These are phyloP conservation scores for Mirza zaza DNA, from an alignment of 2,113 vertebrate genomes.

Conservation along the genomic window DNA sequence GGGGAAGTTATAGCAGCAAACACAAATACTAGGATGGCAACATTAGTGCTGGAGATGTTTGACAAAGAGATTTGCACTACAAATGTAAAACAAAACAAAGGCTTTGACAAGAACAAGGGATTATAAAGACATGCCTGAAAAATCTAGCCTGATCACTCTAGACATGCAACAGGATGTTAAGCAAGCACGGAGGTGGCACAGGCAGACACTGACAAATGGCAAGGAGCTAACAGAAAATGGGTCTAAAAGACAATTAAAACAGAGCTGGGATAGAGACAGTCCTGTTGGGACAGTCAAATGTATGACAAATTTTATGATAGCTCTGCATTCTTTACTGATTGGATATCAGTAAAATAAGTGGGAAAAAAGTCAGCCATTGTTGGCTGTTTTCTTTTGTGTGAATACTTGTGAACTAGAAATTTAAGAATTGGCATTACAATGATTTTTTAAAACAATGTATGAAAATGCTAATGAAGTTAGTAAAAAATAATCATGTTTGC, in stretches of 20 bases:
- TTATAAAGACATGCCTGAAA: slow-evolving; percentile 84
- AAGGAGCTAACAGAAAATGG: slow-evolving; percentile 61
- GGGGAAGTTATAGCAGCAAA: slow-evolving; percentile 85
- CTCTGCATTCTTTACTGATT: slow-evolving; percentile 72
- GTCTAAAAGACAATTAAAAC: slow-evolving; percentile 68
- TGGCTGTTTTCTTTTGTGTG: slow-evolving; percentile 77
- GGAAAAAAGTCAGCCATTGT: slow-evolving; percentile 64
- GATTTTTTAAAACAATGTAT: slow-evolving; percentile 82
- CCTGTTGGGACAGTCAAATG: slow-evolving; percentile 62
- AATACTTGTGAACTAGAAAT: slow-evolving; percentile 78
- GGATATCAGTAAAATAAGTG: slow-evolving; percentile 69
- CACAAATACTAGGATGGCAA: slow-evolving; percentile 84
- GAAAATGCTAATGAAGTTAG: slow-evolving; percentile 90
- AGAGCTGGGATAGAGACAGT: slow-evolving; percentile 67
- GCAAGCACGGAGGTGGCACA: slow-evolving; percentile 90
- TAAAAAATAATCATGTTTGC: slow-evolving; percentile 87
- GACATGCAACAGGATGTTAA: slow-evolving; percentile 90
- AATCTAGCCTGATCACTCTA: slow-evolving; percentile 70
- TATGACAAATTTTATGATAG: slow-evolving; percentile 74
- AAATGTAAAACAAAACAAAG: slow-evolving; percentile 80
- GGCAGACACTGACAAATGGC: slow-evolving; percentile 85
- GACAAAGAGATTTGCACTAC: slow-evolving; percentile 80
- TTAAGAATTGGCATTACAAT: slow-evolving; percentile 79
- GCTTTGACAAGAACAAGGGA: slow-evolving; percentile 78
- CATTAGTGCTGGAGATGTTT: slow-evolving; percentile 81